phyloP scores from a whole-genome alignment of 23 tunicate species.

The Styela clava region DNA sequence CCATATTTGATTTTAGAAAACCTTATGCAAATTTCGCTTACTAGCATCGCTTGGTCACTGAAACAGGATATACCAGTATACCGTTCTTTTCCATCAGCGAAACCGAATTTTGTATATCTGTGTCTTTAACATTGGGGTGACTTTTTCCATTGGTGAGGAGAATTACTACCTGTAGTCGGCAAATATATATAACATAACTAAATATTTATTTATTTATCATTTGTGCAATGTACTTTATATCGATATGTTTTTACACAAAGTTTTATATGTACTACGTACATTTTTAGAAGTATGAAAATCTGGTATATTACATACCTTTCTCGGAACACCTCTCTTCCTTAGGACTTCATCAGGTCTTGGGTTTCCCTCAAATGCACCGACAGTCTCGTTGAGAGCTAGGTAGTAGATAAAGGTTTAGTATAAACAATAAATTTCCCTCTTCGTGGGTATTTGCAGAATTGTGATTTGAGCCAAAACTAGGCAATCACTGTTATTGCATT shows the following conservation, averaged over 20 bases:
- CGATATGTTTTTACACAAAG: no score
- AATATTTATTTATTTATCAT: no score
- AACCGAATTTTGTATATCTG: constrained; percentile 58
- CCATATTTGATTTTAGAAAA: no score
- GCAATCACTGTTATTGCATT: no score
- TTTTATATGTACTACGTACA: no score
- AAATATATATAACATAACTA: not conserved
- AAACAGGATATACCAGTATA: constrained; percentile 66
- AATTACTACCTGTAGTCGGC: constrained; percentile 45
- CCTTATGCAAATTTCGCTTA: no score
- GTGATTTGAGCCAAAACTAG: no score
- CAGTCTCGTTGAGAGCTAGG: constrained; percentile 14
- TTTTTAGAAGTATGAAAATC: no score
- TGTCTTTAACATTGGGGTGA: constrained; percentile 62
- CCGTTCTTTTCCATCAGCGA: constrained; percentile 29
- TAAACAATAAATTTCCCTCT: not conserved
- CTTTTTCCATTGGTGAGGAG: constrained; percentile 87
- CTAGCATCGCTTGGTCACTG: constrained; percentile 92
- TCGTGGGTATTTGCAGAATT: no score
- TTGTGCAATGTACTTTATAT: no score
- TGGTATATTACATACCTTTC: no score
- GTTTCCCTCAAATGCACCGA: not conserved
- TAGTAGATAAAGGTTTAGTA: not conserved
- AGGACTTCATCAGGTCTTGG: not conserved
- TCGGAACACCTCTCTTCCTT: not conserved